Base-by-base conservation (phyloP, 2,888 invertebrate species). In the Pandemis cinnamomeana region DNA sequence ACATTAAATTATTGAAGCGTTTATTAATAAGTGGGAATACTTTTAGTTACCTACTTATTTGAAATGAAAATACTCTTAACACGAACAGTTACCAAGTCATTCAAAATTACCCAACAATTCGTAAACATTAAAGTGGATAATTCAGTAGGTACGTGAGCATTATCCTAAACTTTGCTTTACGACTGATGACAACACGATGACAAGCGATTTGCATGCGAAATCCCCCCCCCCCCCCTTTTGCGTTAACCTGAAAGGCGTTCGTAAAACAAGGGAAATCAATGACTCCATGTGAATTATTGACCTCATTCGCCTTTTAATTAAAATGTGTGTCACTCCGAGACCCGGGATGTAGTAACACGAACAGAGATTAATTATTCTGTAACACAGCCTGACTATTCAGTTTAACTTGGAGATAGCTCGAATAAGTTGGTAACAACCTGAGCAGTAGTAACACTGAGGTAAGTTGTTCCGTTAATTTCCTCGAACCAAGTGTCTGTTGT, bases 391-490 rank as follows among this genome's bases (percentile, higher is more conserved):
- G 67, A 67, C 67, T 72, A 63, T 72, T 72, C 68, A 72, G 68
- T 69, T 62, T 58, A 72, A 72, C 68, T 72, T 72, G 72, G 48
- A 58, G 63, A 69, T 69, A 62, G 64, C 68, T 72, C 60, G 67
- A 27, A 58, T 69, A 61, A 71, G 67, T 71, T 61, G 61, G 67
- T 46, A 72, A 69, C 68, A 63, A 72, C 68, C 72, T 68, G 44
- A 68, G 66, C 48, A 53, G 41, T 53, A 62, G 60, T 44, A 67
- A 72, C 67, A 58, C 63, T 61, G 67, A 61, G 67, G 69, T 46
- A 72, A 69, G 72, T 72, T 72, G 62, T 72, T 58, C 58, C 69
- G 72, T 72, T 72, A 73, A 69, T 73, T 67, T 73, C 72, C 58
- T 69, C 55, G 15, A 36, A 51, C 51, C 61, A 53, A 53, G 58